phyloP scores from a whole-genome alignment of 2,888 invertebrate genomes.

The Germaria angustata region DNA sequence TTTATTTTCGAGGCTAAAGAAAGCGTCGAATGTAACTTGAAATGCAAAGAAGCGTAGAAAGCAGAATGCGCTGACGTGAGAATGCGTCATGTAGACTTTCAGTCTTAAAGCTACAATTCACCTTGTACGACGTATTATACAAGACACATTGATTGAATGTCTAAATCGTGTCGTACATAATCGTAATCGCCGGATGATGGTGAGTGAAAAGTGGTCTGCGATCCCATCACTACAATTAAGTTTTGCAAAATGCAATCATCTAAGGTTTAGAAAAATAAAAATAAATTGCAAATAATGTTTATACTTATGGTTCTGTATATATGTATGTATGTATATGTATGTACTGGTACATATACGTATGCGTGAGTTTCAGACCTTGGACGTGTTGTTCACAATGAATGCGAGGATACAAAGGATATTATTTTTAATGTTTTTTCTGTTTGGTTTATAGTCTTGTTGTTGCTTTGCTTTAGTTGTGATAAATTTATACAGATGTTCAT shows the following conservation, averaged over 20 bases:
- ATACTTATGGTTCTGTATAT: background rate
- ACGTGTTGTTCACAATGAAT: constrained; percentile 53
- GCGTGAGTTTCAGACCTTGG: constrained; percentile 10
- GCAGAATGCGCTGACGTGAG: too few species aligned
- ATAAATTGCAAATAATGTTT: constrained; percentile 11
- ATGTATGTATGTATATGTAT: background rate
- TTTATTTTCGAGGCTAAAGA: too few species aligned
- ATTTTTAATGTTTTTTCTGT: constrained; percentile 18
- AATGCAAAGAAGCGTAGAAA: too few species aligned
- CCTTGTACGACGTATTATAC: too few species aligned
- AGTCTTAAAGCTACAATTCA: too few species aligned
- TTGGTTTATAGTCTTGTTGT: constrained; percentile 15
- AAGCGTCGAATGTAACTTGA: too few species aligned
- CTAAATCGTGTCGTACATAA: too few species aligned
- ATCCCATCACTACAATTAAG: background rate
- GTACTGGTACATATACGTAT: too few species aligned
- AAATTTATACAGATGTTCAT: constrained; percentile 58
- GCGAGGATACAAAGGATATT: constrained; percentile 58
- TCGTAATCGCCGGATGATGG: too few species aligned
- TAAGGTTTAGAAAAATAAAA: constrained; percentile 8
- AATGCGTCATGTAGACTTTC: too few species aligned
- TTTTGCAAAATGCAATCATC: background rate
- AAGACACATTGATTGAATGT: too few species aligned
- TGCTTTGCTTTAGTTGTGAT: constrained; percentile 8
- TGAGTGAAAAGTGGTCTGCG: background rate